Conservation (phyloP, 2,888 invertebrate species). For the Cheilosia variabilis region DNA sequence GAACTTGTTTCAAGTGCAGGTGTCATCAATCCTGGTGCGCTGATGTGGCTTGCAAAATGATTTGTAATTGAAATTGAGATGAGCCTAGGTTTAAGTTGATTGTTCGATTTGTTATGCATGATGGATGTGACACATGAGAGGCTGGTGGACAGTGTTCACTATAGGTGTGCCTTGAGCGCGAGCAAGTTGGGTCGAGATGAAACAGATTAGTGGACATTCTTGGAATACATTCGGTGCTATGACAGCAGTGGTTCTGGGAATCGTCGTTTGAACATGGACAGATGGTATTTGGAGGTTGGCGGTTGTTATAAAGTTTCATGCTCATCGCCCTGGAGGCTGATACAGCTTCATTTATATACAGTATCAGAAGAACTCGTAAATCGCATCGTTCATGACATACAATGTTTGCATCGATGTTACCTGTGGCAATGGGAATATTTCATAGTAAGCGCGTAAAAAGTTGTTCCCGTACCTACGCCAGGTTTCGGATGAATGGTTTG, state of each 20-base stretch:
- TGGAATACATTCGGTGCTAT: constrained; percentile 6
- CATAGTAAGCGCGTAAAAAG: no score
- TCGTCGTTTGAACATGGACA: background rate
- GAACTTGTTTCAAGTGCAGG: constrained; percentile 56
- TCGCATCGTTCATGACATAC: no score
- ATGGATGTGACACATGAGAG: constrained; percentile 7
- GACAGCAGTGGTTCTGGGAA: background rate
- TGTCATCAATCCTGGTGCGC: constrained; percentile 45
- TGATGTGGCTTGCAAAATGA: constrained; percentile 13
- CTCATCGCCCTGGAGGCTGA: no score
- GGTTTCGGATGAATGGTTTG: no score
- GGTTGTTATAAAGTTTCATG: background rate
- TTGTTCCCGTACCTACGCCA: no score
- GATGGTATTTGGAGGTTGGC: background rate
- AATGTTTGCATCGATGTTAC: no score
- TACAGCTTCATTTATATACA: no score
- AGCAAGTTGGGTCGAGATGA: no score
- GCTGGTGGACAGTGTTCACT: background rate
- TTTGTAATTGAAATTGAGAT: constrained; percentile 50
- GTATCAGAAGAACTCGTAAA: no score
- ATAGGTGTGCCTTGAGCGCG: constrained; percentile 16
- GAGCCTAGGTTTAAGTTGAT: constrained; percentile 21
- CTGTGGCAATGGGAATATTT: no score
- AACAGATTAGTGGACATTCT: constrained; percentile 2
- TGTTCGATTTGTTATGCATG: constrained; percentile 45